Evolutionary conservation across 92 coral and sea anemone species (phyloP).

Genomic region (Porites divaricata): DNA sequence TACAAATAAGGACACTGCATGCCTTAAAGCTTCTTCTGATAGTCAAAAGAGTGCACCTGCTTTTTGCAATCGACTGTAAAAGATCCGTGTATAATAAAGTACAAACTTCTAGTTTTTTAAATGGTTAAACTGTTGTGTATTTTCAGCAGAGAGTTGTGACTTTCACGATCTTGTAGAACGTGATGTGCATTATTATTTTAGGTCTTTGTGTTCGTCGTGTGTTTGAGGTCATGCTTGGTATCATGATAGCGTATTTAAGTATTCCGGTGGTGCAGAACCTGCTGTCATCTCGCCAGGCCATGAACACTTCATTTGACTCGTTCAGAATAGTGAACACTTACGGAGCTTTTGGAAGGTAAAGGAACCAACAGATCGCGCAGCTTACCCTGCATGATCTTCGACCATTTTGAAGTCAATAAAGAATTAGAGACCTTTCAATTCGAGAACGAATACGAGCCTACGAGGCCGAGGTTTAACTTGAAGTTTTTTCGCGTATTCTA

Average conservation of each 20-base stretch:
- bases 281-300: slow-evolving; percentile 91
- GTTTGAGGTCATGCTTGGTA: slow-evolving; percentile 91
- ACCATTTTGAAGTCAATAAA: neutral
- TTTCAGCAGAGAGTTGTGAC: too few species aligned
- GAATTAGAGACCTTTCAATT: neutral
- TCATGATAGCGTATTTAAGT: slow-evolving; percentile 85
- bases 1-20: too few species aligned
- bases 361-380: neutral
- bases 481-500: too few species aligned
- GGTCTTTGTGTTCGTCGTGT: slow-evolving; percentile 94
- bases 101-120: too few species aligned
- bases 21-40: too few species aligned
- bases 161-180: neutral
- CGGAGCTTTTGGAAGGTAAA: slow-evolving; percentile 99
- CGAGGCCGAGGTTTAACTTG: too few species aligned
- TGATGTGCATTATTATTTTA: slow-evolving; percentile 7
- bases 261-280: slow-evolving; percentile 96
- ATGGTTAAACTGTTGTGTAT: too few species aligned
- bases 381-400: neutral
- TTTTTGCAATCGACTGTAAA: too few species aligned
- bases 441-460: too few species aligned
- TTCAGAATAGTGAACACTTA: slow-evolving; percentile 98
- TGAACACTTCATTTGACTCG: slow-evolving; percentile 99
- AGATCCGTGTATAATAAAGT: too few species aligned
- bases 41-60: too few species aligned